Evolutionary conservation across 2,797 vertebrate species (phyloP).

Genomic region (Acanthornis magna): DNA sequence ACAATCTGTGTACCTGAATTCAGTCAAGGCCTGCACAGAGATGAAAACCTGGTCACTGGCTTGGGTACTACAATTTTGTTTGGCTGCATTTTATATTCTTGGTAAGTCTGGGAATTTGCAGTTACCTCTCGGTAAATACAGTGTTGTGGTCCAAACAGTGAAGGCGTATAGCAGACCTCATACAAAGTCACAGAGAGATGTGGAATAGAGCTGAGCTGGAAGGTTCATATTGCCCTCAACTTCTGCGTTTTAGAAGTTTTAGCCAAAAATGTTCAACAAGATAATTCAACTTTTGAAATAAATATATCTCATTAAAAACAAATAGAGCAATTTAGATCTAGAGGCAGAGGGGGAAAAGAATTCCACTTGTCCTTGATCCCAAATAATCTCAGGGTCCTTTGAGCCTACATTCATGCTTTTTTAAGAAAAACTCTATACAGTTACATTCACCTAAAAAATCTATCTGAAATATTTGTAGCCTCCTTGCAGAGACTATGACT

Average conservation of each 20-base stretch:
- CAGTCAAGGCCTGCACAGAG: constrained; percentile 81
- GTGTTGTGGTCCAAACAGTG: background rate
- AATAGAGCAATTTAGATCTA: background rate
- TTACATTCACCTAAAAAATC: background rate
- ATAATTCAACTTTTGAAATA: background rate
- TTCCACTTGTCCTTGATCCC: too few relatives aligned
- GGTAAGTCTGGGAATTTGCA: constrained; percentile 77
- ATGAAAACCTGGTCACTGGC: constrained; percentile 86
- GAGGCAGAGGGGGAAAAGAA: background rate
- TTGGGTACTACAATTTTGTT: constrained; percentile 87
- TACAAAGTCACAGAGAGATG: background rate
- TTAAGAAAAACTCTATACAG: background rate
- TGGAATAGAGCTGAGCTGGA: background rate
- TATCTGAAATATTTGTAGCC: background rate
- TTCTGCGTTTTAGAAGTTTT: background rate
- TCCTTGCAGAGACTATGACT: background rate
- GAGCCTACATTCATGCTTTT: background rate
- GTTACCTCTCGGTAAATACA: background rate
- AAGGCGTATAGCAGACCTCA: background rate
- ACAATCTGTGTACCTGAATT: constrained; percentile 89
- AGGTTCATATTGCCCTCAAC: background rate
- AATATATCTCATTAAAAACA: background rate
- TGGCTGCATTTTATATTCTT: constrained; percentile 92
- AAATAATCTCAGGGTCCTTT: background rate
- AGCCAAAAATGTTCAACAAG: background rate